Conservation (phyloP, 2,797 vertebrate genomes). For the Tokudaia tokunoshimensis region DNA sequence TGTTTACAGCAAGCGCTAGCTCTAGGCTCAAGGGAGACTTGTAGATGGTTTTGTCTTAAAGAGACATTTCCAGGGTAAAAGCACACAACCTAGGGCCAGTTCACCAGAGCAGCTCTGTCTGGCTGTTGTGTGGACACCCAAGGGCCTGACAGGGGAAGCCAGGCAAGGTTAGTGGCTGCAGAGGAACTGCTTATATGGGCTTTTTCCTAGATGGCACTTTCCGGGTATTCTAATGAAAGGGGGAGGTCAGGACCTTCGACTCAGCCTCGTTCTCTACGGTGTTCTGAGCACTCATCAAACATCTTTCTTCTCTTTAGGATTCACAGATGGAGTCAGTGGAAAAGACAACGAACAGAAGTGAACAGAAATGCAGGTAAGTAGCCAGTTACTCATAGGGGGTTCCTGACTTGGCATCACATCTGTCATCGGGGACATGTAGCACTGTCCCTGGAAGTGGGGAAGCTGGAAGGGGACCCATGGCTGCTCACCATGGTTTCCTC, state of each 20-base stretch:
- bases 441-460: fast-evolving
- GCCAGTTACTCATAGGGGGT: fast-evolving
- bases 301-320: conserved; percentile 72
- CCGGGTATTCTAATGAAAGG: not conserved
- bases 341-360: conserved; percentile 77
- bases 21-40: not conserved
- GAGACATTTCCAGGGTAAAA: not conserved
- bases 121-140: fast-evolving
- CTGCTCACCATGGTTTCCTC: not conserved
- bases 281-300: too few relatives aligned
- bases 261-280: not conserved
- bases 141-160: not conserved
- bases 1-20: not conserved
- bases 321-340: conserved; percentile 85
- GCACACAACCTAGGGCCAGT: not conserved
- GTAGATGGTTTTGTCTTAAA: not conserved
- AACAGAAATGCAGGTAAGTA: conserved; percentile 87
- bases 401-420: not conserved
- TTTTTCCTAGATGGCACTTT: not conserved
- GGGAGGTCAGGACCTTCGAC: not conserved
- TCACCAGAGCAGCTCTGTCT: not conserved
- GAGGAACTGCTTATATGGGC: not conserved
- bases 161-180: fast-evolving
- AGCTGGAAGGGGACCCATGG: not conserved
- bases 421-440: not conserved